Evolutionary conservation across 2,113 vertebrate species (phyloP), one percentile per base, ranked within the genome.

Genomic region (Hippoglossus stenolepis): DNA sequence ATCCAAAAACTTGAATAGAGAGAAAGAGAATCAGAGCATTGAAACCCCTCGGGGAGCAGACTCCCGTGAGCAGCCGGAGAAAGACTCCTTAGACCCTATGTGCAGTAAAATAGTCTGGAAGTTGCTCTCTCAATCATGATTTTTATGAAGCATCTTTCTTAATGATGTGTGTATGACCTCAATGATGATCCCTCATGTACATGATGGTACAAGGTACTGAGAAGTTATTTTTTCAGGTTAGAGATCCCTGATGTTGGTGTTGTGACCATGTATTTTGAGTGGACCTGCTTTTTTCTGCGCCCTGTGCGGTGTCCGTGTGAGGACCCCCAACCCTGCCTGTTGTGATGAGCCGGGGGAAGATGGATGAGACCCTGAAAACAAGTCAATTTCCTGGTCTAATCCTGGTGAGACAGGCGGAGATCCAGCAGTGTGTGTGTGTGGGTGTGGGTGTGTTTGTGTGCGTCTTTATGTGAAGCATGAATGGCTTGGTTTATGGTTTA

Each of bases 331-430:
- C 79, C 49, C 40, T 60, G 67, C 38, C 67, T 87, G 82, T 84
- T 13, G 23, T 77, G 82, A 88, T 70, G 59, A 84, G 77, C 61
- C 18, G 5, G 18, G 73, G 51, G 59, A 82, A 88, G 53, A 85
- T 66, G 26, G 69, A 85, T 80, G 74, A 91, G 79, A 73, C 43
- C 70, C 60, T 87, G 83, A 90, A 91, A 92, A 90, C 23, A 38
- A 87, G 61, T 84, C 83, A 90, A 90, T 90, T 90, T 92, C 85
- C 86, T 90, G 79, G 61, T 87, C 47, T 91, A 89, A 91, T 92
- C 90, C 45, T 74, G 45, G 70, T 65, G 45, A 78, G 51, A 65
- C 57, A 47, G 66, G n/a, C 70, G 53, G 31, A 65, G 53, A 47
- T 69, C 20, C 38, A 73, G 38, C 8, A 40, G 20, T 68, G 15